Conservation (phyloP, 1,140 invertebrate species). For the Trissolcus basalis region DNA sequence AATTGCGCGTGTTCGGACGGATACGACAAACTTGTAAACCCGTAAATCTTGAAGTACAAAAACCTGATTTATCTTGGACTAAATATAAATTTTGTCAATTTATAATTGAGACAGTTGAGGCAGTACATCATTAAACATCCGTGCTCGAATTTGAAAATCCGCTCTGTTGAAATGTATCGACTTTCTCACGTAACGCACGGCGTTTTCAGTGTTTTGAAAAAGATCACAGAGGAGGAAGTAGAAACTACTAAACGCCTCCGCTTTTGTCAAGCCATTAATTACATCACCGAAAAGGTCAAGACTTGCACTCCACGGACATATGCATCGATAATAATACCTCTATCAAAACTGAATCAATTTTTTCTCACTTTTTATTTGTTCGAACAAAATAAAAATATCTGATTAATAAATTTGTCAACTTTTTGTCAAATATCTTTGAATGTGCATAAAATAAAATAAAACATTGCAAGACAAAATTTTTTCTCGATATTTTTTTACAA, state of each 20-base stretch:
- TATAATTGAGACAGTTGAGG: neutral
- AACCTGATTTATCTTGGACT: neutral
- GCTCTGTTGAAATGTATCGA: conserved; percentile 39
- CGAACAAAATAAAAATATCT: no score
- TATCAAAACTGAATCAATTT: no score
- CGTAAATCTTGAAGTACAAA: neutral
- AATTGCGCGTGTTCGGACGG: no score
- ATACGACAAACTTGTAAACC: neutral
- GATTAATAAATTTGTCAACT: no score
- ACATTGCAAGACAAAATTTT: no score
- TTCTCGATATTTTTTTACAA: neutral
- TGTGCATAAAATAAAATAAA: no score
- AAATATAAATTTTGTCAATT: conserved; percentile 12
- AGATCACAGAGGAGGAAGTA: conserved; percentile 30
- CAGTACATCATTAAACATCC: conserved; percentile 20
- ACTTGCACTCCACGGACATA: conserved; percentile 6
- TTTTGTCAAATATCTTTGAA: no score
- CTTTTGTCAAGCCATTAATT: conserved; percentile 55
- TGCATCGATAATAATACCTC: no score
- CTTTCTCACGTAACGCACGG: conserved; percentile 51
- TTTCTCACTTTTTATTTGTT: no score
- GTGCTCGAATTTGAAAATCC: conserved; percentile 19
- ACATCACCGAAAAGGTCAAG: conserved; percentile 24
- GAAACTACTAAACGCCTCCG: conserved; percentile 47
- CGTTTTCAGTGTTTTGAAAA: conserved; percentile 14